Conservation (phyloP, 2,113 vertebrate species). For the Apeltes quadracus region DNA sequence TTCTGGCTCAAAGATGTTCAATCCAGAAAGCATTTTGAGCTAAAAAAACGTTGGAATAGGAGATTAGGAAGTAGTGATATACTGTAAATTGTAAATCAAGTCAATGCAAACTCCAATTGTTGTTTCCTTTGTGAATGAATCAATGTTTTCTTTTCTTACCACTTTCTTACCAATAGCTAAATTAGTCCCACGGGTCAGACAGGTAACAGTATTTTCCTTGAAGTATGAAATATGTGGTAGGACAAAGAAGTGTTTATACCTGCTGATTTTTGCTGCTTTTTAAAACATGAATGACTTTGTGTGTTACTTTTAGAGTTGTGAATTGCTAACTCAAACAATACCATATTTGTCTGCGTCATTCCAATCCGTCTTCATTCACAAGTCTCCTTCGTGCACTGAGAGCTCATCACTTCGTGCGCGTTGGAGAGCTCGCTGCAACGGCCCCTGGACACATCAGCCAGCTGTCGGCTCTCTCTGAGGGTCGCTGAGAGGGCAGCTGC, state of each 20-base stretch:
- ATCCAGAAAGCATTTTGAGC: slow-evolving; percentile 21
- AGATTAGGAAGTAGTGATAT: neutral
- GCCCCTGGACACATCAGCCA: slow-evolving; percentile 44
- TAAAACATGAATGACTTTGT: neutral
- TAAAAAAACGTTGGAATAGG: neutral
- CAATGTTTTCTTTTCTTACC: neutral
- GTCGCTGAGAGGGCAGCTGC: slow-evolving; percentile 79
- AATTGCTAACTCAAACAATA: too few species aligned
- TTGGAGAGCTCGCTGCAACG: slow-evolving; percentile 13
- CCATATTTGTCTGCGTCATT: neutral
- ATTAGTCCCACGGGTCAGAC: neutral
- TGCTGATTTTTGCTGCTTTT: neutral
- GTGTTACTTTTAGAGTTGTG: too few species aligned
- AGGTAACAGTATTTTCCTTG: neutral
- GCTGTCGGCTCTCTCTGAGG: slow-evolving; percentile 78
- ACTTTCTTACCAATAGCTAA: neutral
- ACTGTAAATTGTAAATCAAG: neutral
- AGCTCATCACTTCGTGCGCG: neutral
- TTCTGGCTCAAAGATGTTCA: slow-evolving; percentile 12
- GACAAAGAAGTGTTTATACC: neutral
- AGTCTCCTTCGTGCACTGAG: neutral
- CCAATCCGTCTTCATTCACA: neutral
- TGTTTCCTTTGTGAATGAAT: neutral
- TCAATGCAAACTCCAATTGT: neutral
- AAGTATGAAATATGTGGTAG: neutral